These are phyloP conservation scores for Ceratoteleas bidentatus DNA, from an alignment of 1,140 invertebrate species.

Conservation along the genomic window DNA sequence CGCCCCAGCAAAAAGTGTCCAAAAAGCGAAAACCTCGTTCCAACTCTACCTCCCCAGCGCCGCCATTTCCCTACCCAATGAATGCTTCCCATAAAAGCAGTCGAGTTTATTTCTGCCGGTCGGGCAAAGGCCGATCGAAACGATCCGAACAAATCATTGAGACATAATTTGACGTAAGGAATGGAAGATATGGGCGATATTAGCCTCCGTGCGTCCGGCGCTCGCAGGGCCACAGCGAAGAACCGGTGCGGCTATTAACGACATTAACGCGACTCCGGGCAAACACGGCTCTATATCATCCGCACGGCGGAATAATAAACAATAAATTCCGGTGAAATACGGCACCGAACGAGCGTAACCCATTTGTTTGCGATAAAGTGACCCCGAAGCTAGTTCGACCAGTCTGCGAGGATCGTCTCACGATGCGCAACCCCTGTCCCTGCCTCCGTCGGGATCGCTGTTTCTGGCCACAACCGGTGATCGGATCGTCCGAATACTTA, in stretches of 20 bases:
- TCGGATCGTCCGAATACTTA: constrained; percentile 61
- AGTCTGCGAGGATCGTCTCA: constrained; percentile 73
- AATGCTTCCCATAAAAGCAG: too few relatives aligned
- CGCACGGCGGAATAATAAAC: constrained; percentile 79
- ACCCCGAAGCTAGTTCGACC: constrained; percentile 78
- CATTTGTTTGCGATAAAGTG: constrained; percentile 82
- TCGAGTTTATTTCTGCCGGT: too few relatives aligned
- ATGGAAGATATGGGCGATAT: constrained; percentile 58
- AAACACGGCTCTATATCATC: constrained; percentile 80
- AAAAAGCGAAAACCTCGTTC: too few relatives aligned
- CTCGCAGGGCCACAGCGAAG: constrained; percentile 42
- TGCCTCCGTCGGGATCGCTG: constrained; percentile 49
- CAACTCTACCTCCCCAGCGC: too few relatives aligned
- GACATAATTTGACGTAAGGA: constrained; percentile 63
- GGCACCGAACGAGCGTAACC: constrained; percentile 80
- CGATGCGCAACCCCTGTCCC: constrained; percentile 64
- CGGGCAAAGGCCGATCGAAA: background rate
- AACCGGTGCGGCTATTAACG: constrained; percentile 79
- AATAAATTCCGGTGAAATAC: constrained; percentile 81
- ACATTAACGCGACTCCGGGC: constrained; percentile 79
- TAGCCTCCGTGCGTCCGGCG: constrained; percentile 47
- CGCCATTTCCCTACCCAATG: too few relatives aligned
- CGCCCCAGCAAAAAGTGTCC: too few relatives aligned
- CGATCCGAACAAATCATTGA: constrained; percentile 39
- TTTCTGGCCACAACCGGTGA: constrained; percentile 65